phyloP scores from a whole-genome alignment of 1,140 invertebrate species.

The Orussus abietinus region DNA sequence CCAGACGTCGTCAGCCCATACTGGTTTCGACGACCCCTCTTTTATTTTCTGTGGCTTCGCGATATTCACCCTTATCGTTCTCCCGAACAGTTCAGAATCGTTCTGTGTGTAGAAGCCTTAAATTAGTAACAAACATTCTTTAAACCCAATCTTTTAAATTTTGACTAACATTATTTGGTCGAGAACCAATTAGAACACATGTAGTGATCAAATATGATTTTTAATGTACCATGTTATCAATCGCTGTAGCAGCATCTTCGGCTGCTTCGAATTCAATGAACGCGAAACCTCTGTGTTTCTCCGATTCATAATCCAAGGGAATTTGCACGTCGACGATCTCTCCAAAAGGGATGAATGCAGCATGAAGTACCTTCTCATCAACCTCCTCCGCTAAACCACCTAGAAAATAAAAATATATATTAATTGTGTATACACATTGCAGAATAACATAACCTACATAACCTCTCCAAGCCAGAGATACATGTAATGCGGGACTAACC shows the following conservation, averaged over 20 bases:
- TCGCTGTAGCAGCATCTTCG: slow-evolving; percentile 94
- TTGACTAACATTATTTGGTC: too few relatives aligned
- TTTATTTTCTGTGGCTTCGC: slow-evolving; percentile 95
- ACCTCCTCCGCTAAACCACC: slow-evolving; percentile 97
- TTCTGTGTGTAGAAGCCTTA: slow-evolving; percentile 64
- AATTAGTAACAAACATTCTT: slow-evolving; percentile 7
- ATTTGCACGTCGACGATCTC: slow-evolving; percentile 97
- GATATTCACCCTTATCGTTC: slow-evolving; percentile 94
- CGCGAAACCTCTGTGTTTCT: slow-evolving; percentile 95
- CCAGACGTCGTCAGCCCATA: slow-evolving; percentile 98
- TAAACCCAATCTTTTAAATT: not conserved
- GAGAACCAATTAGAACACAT: slow-evolving; percentile 5
- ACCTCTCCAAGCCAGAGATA: too few relatives aligned
- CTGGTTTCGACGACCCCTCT: slow-evolving; percentile 88
- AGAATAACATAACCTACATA: too few relatives aligned
- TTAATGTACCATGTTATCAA: slow-evolving; percentile 92
- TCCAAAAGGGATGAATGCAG: slow-evolving; percentile 97
- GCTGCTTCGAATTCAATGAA: slow-evolving; percentile 96
- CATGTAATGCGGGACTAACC: too few relatives aligned
- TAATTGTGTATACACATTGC: too few relatives aligned
- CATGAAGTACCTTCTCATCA: slow-evolving; percentile 91
- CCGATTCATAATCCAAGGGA: slow-evolving; percentile 95
- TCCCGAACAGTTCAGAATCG: slow-evolving; percentile 95
- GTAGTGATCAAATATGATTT: slow-evolving; percentile 2
- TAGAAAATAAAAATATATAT: too few relatives aligned